Percentiles rank a stretch among this genome's conserved stretches.
Conservation (phyloP, 2,888 invertebrate genomes). For the Andrena bicolor region DNA sequence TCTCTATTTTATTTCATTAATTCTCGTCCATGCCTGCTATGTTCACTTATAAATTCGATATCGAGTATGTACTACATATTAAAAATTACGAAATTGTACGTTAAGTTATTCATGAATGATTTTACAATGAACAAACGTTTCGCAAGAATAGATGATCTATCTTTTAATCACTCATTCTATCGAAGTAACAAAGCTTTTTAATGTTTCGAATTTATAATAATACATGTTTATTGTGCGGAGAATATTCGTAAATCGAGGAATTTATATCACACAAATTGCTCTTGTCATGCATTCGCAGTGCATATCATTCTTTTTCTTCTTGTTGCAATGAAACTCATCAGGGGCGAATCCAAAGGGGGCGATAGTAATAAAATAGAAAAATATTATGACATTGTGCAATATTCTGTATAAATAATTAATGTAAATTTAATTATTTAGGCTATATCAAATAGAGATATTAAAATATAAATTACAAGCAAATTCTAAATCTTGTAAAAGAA, state of each 20-base stretch:
- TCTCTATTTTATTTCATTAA: no score
- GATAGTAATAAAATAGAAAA: no score
- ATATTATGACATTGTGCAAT: no score
- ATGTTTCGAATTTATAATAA: neutral
- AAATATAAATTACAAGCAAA: no score
- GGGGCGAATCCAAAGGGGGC: no score
- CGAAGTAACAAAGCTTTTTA: neutral
- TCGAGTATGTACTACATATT: neutral
- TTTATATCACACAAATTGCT: neutral
- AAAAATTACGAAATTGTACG: conserved; percentile 6
- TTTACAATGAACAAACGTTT: neutral
- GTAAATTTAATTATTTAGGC: no score
- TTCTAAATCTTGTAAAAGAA: no score
- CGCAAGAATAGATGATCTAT: neutral
- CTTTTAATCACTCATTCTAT: conserved; percentile 10
- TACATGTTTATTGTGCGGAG: neutral
- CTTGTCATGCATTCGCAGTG: neutral
- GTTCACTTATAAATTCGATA: neutral
- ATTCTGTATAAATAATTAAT: no score
- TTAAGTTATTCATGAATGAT: neutral
- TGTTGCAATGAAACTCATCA: neutral
- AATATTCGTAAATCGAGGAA: neutral
- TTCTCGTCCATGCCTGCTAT: neutral
- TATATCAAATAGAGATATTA: no score
- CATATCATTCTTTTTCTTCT: neutral